phyloP scores from a whole-genome alignment of 1,140 invertebrate genomes.

The Agraylea sexmaculata region DNA sequence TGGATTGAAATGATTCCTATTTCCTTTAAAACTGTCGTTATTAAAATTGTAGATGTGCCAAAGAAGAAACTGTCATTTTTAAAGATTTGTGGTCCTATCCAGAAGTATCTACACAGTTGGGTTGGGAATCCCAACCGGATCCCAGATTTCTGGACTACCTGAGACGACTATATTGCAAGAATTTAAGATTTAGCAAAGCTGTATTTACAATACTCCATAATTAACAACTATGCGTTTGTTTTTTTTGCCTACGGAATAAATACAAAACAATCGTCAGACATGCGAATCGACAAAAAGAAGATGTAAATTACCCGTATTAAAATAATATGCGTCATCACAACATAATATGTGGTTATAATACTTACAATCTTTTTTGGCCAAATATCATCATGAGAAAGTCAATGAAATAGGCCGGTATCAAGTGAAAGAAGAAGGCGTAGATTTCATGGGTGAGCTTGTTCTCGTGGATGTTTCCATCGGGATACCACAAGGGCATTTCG shows the following conservation, averaged over 20 bases:
- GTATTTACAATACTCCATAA: not conserved
- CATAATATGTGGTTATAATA: no score
- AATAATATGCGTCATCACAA: not conserved
- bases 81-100: no score
- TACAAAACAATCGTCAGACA: not conserved
- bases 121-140: no score
- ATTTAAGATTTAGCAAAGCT: not conserved
- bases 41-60: no score
- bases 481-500: constrained; percentile 50
- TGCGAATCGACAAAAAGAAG: not conserved
- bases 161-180: no score
- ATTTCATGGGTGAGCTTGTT: constrained; percentile 41
- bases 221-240: no score
- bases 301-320: not conserved
- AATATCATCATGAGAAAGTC: constrained; percentile 44
- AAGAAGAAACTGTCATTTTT: no score
- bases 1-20: no score
- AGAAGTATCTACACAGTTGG: no score
- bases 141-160: no score
- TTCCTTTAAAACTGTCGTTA: no score
- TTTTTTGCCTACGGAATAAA: not conserved
- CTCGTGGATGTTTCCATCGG: constrained; percentile 47
- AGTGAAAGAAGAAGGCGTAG: constrained; percentile 46
- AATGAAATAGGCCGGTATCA: constrained; percentile 49
- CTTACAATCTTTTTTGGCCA: constrained; percentile 51